phyloP scores from a whole-genome alignment of 2,113 vertebrate species.

The Formicarius rufipectus region DNA sequence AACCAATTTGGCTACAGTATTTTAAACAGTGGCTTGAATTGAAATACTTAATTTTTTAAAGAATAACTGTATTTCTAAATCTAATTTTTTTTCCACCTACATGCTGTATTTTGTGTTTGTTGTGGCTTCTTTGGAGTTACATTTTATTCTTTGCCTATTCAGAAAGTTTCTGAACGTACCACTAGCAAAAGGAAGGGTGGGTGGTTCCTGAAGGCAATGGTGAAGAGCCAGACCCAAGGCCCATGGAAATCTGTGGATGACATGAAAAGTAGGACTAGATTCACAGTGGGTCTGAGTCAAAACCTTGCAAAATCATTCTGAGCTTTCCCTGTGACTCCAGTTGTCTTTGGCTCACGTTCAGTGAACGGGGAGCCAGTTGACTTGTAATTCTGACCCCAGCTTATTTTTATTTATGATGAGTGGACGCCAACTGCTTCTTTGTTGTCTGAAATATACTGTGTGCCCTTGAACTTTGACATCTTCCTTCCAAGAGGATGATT shows the following conservation, averaged over 20 bases:
- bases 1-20: neutral
- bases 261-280: neutral
- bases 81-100: neutral
- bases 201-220: neutral
- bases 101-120: neutral
- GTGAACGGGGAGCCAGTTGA: slow-evolving; percentile 26
- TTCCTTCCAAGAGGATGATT: slow-evolving; percentile 45
- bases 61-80: neutral
- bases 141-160: neutral
- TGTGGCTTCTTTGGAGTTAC: neutral
- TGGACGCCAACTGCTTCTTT: slow-evolving; percentile 57
- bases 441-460: slow-evolving; percentile 53
- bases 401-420: slow-evolving; percentile 65
- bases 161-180: neutral
- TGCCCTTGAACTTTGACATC: slow-evolving; percentile 52
- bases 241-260: neutral
- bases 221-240: neutral
- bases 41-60: neutral
- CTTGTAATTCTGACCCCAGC: slow-evolving; percentile 43
- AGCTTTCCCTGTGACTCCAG: slow-evolving; percentile 29
- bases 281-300: slow-evolving; percentile 11
- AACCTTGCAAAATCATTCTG: slow-evolving; percentile 3
- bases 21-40: neutral
- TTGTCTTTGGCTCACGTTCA: slow-evolving; percentile 44
- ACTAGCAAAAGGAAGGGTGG: neutral